These are phyloP conservation scores for Drosophila kohkoa DNA, from an alignment of 1,140 invertebrate genomes.

Conservation along the genomic window DNA sequence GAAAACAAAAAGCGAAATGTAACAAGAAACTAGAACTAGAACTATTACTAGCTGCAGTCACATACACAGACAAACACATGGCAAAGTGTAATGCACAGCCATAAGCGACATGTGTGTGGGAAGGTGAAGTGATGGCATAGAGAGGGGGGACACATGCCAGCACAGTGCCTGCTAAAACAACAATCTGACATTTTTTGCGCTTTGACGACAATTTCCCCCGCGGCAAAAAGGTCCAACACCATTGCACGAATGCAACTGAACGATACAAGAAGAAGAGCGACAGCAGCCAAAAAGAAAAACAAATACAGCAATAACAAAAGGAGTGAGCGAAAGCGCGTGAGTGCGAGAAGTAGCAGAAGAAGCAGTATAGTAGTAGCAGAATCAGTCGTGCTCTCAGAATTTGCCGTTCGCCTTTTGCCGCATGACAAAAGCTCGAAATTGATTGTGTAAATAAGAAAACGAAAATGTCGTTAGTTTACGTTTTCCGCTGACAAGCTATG, in stretches of 20 bases:
- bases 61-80: slow-evolving; percentile 29
- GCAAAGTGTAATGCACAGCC: slow-evolving; percentile 35
- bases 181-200: slow-evolving; percentile 79
- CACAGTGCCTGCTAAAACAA: slow-evolving; percentile 68
- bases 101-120: slow-evolving; percentile 44
- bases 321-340: not conserved
- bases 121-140: not conserved
- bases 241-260: slow-evolving; percentile 44
- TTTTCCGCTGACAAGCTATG: slow-evolving; percentile 79
- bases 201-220: slow-evolving; percentile 82
- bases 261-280: slow-evolving; percentile 50
- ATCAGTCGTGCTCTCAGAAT: slow-evolving; percentile 47
- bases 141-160: not conserved
- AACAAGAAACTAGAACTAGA: slow-evolving; percentile 59
- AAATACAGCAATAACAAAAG: not conserved
- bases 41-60: slow-evolving; percentile 50
- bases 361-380: slow-evolving; percentile 42
- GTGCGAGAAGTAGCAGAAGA: not conserved
- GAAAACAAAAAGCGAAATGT: slow-evolving; percentile 51
- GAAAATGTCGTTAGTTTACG: slow-evolving; percentile 83
- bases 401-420: slow-evolving; percentile 59
- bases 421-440: slow-evolving; percentile 77
- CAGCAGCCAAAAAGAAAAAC: slow-evolving; percentile 23
- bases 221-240: slow-evolving; percentile 60
- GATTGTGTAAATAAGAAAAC: slow-evolving; percentile 82